Base-by-base conservation (phyloP, 2,888 invertebrate species). In the Ischnura elegans region DNA sequence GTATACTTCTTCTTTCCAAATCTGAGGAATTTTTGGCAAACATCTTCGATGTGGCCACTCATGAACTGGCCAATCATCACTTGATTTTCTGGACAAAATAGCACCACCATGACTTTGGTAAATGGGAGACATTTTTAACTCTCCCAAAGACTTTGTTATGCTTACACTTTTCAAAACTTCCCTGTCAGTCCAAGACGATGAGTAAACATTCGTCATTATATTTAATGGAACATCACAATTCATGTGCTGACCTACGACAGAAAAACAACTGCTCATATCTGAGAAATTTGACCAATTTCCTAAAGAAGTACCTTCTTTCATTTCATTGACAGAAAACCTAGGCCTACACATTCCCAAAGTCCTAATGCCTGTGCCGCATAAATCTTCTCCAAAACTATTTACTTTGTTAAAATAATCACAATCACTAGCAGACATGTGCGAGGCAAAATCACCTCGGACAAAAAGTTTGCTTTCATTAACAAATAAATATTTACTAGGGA, bases 361-460 rank as follows among this genome's bases (percentile, higher is more conserved):
- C 21, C 61, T 61, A 42, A 43, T 3, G 29, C 61, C 42, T 43
- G 55, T 42, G n/a, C 43, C 55, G 10, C 42, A 66, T 90, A 90
- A 90, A n/a, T 90, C 90, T 43, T 61, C 90, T 90, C 66, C 61
- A 90, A 90, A 90, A 90, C n/a, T 90, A 61, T 36, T 61, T n/a
- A 61, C 43, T 90, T 66, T 90, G 6, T n/a, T 90, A n/a, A 90
- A n/a, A 66, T 61, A 90, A 36, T 43, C 66, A 43, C 19, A 43
- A 36, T 90, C 90, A 90, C 43, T 43, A 55, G 25, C 13, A 6
- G 61, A 43, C 13, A 61, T 3, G 6, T 55, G 90, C 8, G 90
- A 4, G 43, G 66, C 42, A 90, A 90, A 61, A 43, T 90, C 90
- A 43, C 36, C 61, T 19, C 43, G 42, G 43, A 66, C 61, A 61